Evolutionary conservation across 2,888 invertebrate genomes (phyloP).

Genomic region (Phyllotreta cruciferae): DNA sequence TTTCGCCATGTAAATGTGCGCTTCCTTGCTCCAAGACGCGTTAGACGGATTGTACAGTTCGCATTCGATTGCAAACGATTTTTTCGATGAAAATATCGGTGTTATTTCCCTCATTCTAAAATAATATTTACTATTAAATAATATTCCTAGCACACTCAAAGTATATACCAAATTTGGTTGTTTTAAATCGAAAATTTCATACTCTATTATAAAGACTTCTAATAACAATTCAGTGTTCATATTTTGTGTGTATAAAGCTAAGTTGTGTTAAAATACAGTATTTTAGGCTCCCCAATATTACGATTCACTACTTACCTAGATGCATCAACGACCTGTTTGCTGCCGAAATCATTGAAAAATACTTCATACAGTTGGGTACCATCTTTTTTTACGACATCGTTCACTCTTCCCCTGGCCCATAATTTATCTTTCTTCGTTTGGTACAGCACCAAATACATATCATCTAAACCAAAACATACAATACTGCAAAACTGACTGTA

Average conservation of each 20-base stretch:
- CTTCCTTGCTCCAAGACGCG: constrained; percentile 64
- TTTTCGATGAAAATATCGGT: constrained; percentile 58
- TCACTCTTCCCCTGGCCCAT: constrained; percentile 74
- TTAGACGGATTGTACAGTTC: constrained; percentile 65
- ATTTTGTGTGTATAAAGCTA: constrained; percentile 33
- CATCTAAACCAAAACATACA: constrained; percentile 61
- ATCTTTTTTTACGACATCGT: constrained; percentile 48
- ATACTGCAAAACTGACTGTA: too few species aligned
- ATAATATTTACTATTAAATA: too few species aligned
- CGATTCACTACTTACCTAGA: constrained; percentile 66
- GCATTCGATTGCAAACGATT: constrained; percentile 67
- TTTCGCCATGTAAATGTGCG: constrained; percentile 65
- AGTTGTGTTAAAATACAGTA: too few species aligned
- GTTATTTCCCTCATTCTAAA: constrained; percentile 64
- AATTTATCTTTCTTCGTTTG: constrained; percentile 49
- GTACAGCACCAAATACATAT: constrained; percentile 69
- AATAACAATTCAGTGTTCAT: constrained; percentile 25
- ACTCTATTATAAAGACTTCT: background rate
- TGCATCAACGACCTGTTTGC: constrained; percentile 60
- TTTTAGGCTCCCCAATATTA: too few species aligned
- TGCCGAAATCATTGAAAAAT: constrained; percentile 72
- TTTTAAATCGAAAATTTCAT: too few species aligned
- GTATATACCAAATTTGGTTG: too few species aligned
- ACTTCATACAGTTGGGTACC: constrained; percentile 61
- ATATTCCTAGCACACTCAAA: too few species aligned